Percentiles rank a stretch among this genome's conserved stretches.
Conservation (phyloP, 2,888 invertebrate species). For the Cephus nigrinus region DNA sequence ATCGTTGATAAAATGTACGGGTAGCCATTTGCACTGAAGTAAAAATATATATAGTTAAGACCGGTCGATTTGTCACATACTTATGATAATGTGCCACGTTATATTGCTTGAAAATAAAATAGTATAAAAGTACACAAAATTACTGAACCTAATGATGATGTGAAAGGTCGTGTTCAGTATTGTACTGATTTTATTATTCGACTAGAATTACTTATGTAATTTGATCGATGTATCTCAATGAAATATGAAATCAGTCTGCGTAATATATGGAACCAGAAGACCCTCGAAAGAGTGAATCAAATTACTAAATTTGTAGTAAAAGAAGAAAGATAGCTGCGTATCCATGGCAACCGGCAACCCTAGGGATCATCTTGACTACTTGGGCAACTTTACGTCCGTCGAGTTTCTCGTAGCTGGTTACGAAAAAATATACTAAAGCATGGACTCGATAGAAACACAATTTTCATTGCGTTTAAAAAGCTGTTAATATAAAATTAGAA, state of each 20-base stretch:
- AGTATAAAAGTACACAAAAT: too few relatives aligned
- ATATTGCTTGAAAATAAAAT: neutral
- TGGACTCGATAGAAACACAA: neutral
- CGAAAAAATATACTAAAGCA: neutral
- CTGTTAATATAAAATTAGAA: too few relatives aligned
- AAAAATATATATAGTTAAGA: neutral
- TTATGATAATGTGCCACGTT: neutral
- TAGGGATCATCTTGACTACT: slow-evolving; percentile 24
- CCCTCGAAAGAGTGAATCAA: neutral
- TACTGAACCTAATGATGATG: neutral
- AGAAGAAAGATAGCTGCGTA: slow-evolving; percentile 34
- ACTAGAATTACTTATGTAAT: neutral
- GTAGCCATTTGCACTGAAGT: neutral
- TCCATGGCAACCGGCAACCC: slow-evolving; percentile 42
- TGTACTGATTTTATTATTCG: neutral
- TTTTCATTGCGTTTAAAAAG: neutral
- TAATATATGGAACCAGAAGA: neutral
- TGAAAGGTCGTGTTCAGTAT: neutral
- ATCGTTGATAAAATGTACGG: neutral
- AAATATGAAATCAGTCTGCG: neutral
- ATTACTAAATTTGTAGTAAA: neutral
- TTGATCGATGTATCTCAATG: neutral
- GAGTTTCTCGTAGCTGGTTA: neutral
- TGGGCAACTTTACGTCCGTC: neutral
- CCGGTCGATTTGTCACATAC: neutral